Percentiles rank a stretch among this genome's conserved stretches.
phyloP scores from a whole-genome alignment of 2,797 vertebrate species.

The Etheostoma perlongum region DNA sequence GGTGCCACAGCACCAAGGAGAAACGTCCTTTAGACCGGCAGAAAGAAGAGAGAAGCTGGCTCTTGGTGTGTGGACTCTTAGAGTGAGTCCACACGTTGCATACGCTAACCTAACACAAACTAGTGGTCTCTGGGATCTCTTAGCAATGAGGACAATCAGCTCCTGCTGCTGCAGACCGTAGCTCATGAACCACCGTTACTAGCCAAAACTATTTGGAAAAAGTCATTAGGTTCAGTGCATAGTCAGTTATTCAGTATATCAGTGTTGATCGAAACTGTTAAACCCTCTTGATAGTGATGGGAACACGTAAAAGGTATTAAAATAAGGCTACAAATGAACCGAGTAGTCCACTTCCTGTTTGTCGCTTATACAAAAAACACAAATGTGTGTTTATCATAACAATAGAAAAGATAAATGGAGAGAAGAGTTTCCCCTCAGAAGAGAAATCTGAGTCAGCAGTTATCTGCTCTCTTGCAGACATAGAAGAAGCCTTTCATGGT shows the following conservation, averaged over 20 bases:
- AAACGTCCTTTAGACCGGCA: too few relatives aligned
- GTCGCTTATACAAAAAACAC: neutral
- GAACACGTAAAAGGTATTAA: neutral
- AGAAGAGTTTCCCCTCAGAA: constrained; percentile 36
- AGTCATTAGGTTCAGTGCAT: constrained; percentile 33
- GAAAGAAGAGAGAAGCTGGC: too few relatives aligned
- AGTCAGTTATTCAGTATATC: constrained; percentile 28
- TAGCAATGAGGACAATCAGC: neutral
- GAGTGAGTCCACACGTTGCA: neutral
- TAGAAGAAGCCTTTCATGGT: constrained; percentile 56
- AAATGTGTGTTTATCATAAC: constrained; percentile 8
- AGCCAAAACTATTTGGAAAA: neutral
- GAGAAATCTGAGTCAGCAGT: constrained; percentile 75
- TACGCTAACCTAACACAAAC: neutral
- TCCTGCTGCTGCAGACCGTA: constrained; percentile 24
- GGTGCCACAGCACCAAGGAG: too few relatives aligned
- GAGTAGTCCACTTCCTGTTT: neutral
- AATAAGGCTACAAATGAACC: constrained; percentile 10
- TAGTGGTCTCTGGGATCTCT: neutral
- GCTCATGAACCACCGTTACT: constrained; percentile 14
- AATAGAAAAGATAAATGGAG: neutral
- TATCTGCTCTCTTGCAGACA: constrained; percentile 60
- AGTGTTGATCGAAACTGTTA: constrained; percentile 27
- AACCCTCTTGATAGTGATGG: constrained; percentile 6
- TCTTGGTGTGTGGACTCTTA: neutral